Percentiles rank a stretch among this genome's conserved stretches.
Conservation (phyloP, 2,113 vertebrate genomes). For the Apodemus sylvaticus region DNA sequence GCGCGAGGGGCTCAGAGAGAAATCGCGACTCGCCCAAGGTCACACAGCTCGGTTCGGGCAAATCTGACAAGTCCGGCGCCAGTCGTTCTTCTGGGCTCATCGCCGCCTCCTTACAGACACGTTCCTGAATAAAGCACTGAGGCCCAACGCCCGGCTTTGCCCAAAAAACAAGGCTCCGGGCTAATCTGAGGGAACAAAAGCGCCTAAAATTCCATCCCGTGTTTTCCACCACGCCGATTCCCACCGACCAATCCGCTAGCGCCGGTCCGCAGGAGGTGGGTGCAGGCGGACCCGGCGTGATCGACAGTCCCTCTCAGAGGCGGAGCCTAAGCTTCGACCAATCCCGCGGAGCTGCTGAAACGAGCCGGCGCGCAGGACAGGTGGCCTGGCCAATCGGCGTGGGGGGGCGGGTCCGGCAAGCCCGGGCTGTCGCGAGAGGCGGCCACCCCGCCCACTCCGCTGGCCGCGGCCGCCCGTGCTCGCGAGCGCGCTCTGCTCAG, state of each 20-base stretch:
- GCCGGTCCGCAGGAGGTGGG: not conserved
- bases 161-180: slow-evolving; percentile 25
- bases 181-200: slow-evolving; percentile 72
- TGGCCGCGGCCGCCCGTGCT: slow-evolving; percentile 42
- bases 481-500: slow-evolving; percentile 32
- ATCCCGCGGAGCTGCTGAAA: not conserved
- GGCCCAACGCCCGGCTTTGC: not conserved
- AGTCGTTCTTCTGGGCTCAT: not conserved
- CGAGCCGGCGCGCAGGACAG: not conserved
- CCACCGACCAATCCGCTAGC: slow-evolving; percentile 14
- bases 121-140: not conserved
- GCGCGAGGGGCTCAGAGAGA: slow-evolving; percentile 50
- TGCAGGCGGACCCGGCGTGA: not conserved
- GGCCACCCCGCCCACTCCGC: slow-evolving; percentile 66
- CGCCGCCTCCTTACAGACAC: not conserved
- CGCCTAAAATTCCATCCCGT: slow-evolving; percentile 46
- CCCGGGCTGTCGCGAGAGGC: slow-evolving; percentile 72
- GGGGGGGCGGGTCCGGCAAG: not conserved
- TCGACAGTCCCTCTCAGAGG: not conserved
- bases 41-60: slow-evolving; percentile 48
- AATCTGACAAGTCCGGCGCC: not conserved
- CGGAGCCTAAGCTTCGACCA: not conserved
- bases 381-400: slow-evolving; percentile 51
- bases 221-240: not conserved
- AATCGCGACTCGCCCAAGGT: slow-evolving; percentile 63